Conservation (phyloP, 1,140 invertebrate genomes). For the Pentalonia nigronervosa region DNA sequence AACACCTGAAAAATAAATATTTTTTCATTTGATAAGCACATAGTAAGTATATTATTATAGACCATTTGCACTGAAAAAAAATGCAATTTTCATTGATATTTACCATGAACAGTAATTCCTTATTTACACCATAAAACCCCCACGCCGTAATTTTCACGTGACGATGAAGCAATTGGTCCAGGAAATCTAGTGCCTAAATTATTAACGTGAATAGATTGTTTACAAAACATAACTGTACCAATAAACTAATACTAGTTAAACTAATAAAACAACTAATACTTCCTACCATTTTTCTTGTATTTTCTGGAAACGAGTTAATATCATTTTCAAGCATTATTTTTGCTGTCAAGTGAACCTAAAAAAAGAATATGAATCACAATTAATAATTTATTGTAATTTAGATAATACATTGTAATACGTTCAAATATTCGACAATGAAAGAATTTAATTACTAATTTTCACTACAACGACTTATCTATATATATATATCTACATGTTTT, state of each 20-base stretch:
- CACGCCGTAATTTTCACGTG: conserved; percentile 14
- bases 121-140: conserved; percentile 31
- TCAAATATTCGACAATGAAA: neutral
- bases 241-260: neutral
- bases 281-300: conserved; percentile 1
- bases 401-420: neutral
- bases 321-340: conserved; percentile 20
- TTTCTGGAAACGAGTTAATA: neutral
- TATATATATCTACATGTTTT: neutral
- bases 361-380: neutral
- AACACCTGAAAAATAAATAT: neutral
- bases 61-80: neutral
- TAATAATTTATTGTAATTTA: neutral
- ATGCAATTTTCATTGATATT: neutral
- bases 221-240: neutral
- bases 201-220: neutral
- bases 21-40: neutral
- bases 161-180: conserved; percentile 27
- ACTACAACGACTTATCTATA: neutral
- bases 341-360: neutral
- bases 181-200: conserved; percentile 19
- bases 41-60: neutral
- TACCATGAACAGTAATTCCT: conserved; percentile 18
- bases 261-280: neutral
- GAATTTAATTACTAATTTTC: neutral